These are phyloP conservation scores for Echiichthys vipera DNA, from an alignment of 2,797 vertebrate species.

Conservation along the genomic window DNA sequence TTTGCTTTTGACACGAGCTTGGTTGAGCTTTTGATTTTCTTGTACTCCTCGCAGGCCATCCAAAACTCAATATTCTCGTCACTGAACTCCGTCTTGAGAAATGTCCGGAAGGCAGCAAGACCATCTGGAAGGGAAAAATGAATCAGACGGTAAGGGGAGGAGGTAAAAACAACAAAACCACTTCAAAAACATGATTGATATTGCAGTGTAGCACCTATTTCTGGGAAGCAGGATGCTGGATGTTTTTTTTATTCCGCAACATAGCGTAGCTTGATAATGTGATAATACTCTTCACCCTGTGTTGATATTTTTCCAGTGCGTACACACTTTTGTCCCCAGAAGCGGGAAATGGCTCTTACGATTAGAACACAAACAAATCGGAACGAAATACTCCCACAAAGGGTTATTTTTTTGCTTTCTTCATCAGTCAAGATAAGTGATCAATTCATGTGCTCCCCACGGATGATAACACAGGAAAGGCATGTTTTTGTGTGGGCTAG, in stretches of 20 bases:
- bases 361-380: constrained; percentile 55
- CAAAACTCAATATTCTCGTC: constrained; percentile 98
- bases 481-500: constrained; percentile 59
- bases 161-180: constrained; percentile 31
- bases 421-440: constrained; percentile 63
- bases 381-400: constrained; percentile 39
- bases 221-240: constrained; percentile 8
- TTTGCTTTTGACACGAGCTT: constrained; percentile 91
- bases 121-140: constrained; percentile 83
- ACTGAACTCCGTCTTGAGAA: constrained; percentile 95
- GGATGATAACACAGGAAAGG: constrained; percentile 45
- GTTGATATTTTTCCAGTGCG: constrained; percentile 32
- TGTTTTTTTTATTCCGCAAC: not conserved
- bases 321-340: constrained; percentile 36
- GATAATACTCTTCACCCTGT: constrained; percentile 22
- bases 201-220: not conserved
- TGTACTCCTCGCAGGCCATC: constrained; percentile 96
- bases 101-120: constrained; percentile 91
- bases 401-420: constrained; percentile 18
- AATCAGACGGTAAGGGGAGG: constrained; percentile 9
- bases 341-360: constrained; percentile 38
- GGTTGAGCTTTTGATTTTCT: constrained; percentile 89
- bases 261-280: constrained; percentile 11
- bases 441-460: constrained; percentile 42
- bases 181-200: constrained; percentile 23